Evolutionary conservation across 92 coral and sea anemone species (phyloP).

Genomic region (Blastomussa wellsi): DNA sequence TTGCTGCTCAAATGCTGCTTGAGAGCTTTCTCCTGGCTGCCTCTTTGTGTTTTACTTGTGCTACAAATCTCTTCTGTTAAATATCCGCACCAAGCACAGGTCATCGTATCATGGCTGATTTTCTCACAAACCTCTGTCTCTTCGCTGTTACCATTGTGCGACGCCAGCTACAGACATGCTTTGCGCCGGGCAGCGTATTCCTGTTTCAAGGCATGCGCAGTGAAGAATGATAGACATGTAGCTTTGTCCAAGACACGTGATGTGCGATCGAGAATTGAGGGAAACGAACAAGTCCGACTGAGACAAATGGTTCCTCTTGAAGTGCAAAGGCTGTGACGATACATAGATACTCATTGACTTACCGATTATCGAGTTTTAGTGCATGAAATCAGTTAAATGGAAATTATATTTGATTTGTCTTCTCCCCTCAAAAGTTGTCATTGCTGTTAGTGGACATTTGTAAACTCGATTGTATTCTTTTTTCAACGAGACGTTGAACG

Average conservation of each 20-base stretch:
- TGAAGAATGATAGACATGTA: not conserved
- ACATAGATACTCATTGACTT: not conserved
- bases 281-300: not conserved
- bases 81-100: slow-evolving; percentile 14
- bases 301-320: not conserved
- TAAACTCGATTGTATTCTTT: too few species aligned
- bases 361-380: not conserved
- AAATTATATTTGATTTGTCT: too few species aligned
- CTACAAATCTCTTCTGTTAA: not conserved
- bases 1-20: slow-evolving; percentile 20
- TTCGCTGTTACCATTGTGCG: slow-evolving; percentile 19
- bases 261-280: not conserved
- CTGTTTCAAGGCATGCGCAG: slow-evolving; percentile 20
- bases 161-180: slow-evolving; percentile 17
- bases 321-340: not conserved
- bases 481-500: too few species aligned
- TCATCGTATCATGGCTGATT: slow-evolving; percentile 3
- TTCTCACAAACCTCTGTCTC: slow-evolving; percentile 13
- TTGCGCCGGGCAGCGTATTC: slow-evolving; percentile 8
- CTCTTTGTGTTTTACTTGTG: slow-evolving; percentile 7
- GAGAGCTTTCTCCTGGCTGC: slow-evolving; percentile 12
- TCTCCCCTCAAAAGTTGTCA: too few species aligned
- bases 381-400: too few species aligned
- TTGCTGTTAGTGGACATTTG: too few species aligned
- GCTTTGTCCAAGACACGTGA: slow-evolving; percentile 23